Conservation (phyloP, 1,140 invertebrate species). For the Trichoplusia ni region DNA sequence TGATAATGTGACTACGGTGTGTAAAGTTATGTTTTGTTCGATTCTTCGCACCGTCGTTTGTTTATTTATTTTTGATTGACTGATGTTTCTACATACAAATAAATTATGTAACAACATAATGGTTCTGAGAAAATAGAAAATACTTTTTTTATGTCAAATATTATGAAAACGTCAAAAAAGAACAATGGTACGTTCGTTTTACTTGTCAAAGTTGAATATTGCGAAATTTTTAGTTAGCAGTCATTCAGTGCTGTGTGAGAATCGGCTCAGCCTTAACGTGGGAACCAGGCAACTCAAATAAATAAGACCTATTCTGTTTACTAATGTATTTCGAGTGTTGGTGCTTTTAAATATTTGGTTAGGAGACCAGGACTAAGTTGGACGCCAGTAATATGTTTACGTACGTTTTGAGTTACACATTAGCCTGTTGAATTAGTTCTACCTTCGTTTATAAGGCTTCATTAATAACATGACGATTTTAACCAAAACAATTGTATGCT, state of each 20-base stretch:
- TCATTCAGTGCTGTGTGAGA: slow-evolving; percentile 17
- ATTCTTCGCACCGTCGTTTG: no score
- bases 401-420: no score
- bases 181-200: slow-evolving; percentile 4
- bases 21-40: not conserved
- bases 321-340: slow-evolving; percentile 2
- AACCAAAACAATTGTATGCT: no score
- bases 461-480: no score
- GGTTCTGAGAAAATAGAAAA: no score
- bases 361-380: slow-evolving; percentile 25
- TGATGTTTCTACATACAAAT: no score
- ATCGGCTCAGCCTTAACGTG: slow-evolving; percentile 27
- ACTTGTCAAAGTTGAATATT: slow-evolving; percentile 18
- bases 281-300: slow-evolving; percentile 35
- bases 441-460: no score
- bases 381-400: not conserved
- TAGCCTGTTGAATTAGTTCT: no score
- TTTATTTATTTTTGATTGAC: not conserved
- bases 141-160: no score
- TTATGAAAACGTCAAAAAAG: not conserved
- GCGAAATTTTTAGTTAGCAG: slow-evolving; percentile 12
- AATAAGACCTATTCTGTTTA: slow-evolving; percentile 27
- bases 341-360: slow-evolving; percentile 36
- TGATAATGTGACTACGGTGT: not conserved
- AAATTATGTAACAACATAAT: no score